Evolutionary conservation across 2,888 invertebrate species (phyloP).

Genomic region (Frankliniella intonsa): DNA sequence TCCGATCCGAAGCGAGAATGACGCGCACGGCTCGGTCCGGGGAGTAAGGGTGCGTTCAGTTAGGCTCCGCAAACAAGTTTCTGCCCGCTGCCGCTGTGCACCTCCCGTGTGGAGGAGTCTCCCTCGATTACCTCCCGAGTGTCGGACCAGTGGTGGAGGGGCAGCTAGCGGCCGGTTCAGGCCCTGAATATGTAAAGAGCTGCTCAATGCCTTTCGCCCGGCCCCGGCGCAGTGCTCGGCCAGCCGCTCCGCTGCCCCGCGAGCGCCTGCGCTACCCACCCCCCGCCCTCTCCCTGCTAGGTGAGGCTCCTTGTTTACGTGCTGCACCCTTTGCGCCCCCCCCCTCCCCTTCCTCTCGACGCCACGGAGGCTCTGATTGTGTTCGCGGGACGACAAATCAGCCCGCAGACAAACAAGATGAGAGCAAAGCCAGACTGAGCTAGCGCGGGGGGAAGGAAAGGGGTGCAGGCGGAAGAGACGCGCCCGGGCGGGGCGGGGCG

Average conservation of each 20-base stretch:
- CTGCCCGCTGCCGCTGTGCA: no score
- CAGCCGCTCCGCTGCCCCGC: background rate
- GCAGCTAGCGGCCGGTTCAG: background rate
- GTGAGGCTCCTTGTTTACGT: background rate
- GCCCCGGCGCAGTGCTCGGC: background rate
- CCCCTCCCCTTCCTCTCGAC: background rate
- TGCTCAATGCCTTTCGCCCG: conserved; percentile 5
- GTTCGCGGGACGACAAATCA: conserved; percentile 22
- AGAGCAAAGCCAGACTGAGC: background rate
- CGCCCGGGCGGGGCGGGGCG: background rate
- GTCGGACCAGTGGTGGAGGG: background rate
- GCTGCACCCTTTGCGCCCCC: background rate
- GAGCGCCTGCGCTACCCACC: no score
- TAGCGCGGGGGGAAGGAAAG: background rate
- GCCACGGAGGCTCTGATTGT: background rate
- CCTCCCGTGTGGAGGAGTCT: background rate
- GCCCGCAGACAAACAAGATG: conserved; percentile 11
- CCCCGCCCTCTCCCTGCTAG: no score
- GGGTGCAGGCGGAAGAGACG: no score
- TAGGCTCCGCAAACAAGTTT: no score
- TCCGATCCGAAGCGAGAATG: no score
- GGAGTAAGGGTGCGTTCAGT: no score
- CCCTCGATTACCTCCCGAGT: conserved; percentile 19
- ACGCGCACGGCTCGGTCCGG: no score
- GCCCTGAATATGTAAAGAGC: conserved; percentile 23